Evolutionary conservation across 2,888 invertebrate genomes (phyloP).

Genomic region (Acleris sparsana): DNA sequence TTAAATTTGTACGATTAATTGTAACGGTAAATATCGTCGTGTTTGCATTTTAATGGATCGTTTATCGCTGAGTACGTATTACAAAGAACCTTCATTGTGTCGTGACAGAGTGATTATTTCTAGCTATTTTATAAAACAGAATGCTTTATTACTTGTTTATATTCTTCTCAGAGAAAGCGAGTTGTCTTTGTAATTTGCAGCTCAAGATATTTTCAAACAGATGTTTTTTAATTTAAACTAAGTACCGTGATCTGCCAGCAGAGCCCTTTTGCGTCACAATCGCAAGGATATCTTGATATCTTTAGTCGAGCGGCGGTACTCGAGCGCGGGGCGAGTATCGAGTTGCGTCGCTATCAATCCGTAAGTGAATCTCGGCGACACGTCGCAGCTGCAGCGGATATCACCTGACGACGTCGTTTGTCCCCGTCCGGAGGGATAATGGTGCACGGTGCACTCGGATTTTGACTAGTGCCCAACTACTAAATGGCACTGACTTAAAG

Average conservation of each 20-base stretch:
- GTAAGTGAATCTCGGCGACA: constrained; percentile 66
- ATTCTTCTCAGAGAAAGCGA: constrained; percentile 16
- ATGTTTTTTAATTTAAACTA: constrained; percentile 31
- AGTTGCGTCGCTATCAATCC: constrained; percentile 70
- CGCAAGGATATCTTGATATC: constrained; percentile 43
- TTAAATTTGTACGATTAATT: constrained; percentile 46
- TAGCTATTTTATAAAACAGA: constrained; percentile 3
- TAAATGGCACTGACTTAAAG: not conserved
- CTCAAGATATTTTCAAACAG: constrained; percentile 28
- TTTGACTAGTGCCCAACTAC: constrained; percentile 27
- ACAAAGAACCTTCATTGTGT: constrained; percentile 20
- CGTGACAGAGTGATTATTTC: not conserved
- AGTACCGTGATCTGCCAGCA: constrained; percentile 8
- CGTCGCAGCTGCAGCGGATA: constrained; percentile 70
- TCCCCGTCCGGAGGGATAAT: constrained; percentile 66
- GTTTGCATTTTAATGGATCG: constrained; percentile 29
- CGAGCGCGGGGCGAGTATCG: constrained; percentile 53
- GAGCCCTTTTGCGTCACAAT: constrained; percentile 39
- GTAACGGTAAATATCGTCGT: constrained; percentile 38
- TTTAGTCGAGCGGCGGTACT: constrained; percentile 42
- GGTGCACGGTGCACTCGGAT: constrained; percentile 49
- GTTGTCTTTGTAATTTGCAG: constrained; percentile 30
- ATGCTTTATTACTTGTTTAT: constrained; percentile 8
- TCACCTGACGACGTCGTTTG: constrained; percentile 75
- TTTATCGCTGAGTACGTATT: constrained; percentile 8